Base-by-base conservation (phyloP, 2,113 vertebrate species). In the Coturnix japonica region DNA sequence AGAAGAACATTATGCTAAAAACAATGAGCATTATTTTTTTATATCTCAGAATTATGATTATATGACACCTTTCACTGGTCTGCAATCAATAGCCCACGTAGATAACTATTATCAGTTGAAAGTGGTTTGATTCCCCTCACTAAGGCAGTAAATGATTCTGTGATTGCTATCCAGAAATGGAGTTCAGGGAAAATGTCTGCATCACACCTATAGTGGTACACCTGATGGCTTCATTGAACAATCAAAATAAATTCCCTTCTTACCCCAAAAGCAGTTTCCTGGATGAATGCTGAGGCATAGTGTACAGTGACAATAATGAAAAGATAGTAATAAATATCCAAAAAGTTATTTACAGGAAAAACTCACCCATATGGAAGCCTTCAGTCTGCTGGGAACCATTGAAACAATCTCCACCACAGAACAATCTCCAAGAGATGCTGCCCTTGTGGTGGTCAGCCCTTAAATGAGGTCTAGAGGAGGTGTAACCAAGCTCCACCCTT, bases 61-160 rank as follows among this genome's bases (percentile, higher is more conserved):
- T 21, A 61, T 2, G 9, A 11, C 15, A 17, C 37, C 20, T 69
- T 87, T 87, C 28, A 43, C 25, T 46, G 17, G 4, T 37, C 28
- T 35, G 4, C 0, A 1, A 5, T 17, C 53, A 2, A 1, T 43
- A 25, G n/a, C 6, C n/a, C 2, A 4, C 9, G 23, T 21, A 69
- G 30, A 53, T 21, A 47, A 15, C 15, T 13, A 13, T 43, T 92
- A 16, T 17, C 4, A 11, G 21, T 16, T 26, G 30, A 81, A 41
- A 63, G 14, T 21, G n/a, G 6, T 53, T 80, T 64, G 41, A 41
- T 72, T 92, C 43, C 25, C 26, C n/a, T 30, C 46, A 23, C 26
- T 41, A 56, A 22, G 64, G 31, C 49, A 54, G 16, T 10, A 66
- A 59, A 73, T 11, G 49, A 64, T 30, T 43, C 67, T 51, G 71